phyloP scores from a whole-genome alignment of 2,113 vertebrate species.

The Spea multiplicata region DNA sequence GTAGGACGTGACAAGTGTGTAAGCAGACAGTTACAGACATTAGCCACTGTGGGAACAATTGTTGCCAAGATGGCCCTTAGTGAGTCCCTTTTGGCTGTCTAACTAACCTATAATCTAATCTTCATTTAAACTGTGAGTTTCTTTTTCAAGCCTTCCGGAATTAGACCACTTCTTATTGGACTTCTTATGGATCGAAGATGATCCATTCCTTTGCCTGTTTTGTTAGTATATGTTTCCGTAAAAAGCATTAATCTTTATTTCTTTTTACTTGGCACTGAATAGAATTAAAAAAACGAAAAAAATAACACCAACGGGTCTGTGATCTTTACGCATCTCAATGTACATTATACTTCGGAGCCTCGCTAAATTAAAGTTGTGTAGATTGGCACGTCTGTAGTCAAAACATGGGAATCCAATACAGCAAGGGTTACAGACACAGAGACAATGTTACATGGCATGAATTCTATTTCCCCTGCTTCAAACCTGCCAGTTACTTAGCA shows the following conservation, averaged over 20 bases:
- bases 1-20: no score
- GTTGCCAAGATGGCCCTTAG: no score
- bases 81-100: no score
- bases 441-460: slow-evolving; percentile 29
- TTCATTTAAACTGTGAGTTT: no score
- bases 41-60: no score
- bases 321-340: slow-evolving; percentile 32
- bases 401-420: slow-evolving; percentile 30
- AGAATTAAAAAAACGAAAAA: background rate
- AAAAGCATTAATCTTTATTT: slow-evolving; percentile 22
- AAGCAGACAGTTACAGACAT: no score
- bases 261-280: slow-evolving; percentile 36
- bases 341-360: slow-evolving; percentile 37
- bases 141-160: no score
- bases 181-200: no score
- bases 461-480: slow-evolving; percentile 34
- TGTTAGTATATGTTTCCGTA: no score
- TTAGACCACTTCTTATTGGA: no score
- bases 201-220: no score
- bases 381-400: slow-evolving; percentile 34
- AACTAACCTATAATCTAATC: no score
- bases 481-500: slow-evolving; percentile 35
- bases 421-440: slow-evolving; percentile 22
- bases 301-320: slow-evolving; percentile 14
- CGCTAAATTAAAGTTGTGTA: slow-evolving; percentile 32